Evolutionary conservation across 2,888 invertebrate genomes (phyloP).

Genomic region (Erebia palarica): DNA sequence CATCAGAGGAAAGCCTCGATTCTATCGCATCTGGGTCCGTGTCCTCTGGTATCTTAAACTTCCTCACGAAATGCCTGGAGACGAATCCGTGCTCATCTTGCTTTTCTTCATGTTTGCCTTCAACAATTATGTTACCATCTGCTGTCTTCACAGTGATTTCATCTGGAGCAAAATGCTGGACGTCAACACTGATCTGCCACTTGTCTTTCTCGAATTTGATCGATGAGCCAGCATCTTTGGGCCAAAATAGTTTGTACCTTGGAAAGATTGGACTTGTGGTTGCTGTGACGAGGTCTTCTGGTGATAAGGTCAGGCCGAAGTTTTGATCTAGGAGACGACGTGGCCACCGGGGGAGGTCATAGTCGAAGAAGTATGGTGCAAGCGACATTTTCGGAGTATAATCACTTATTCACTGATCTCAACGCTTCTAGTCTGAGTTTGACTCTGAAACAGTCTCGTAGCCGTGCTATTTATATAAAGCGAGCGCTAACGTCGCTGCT

Average conservation of each 20-base stretch:
- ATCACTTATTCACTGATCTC: slow-evolving; percentile 20
- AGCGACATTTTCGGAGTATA: slow-evolving; percentile 57
- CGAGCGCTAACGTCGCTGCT: slow-evolving; percentile 43
- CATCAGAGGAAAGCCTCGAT: slow-evolving; percentile 90
- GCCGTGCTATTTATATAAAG: slow-evolving; percentile 48
- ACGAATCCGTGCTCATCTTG: slow-evolving; percentile 89
- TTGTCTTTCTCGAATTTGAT: slow-evolving; percentile 79
- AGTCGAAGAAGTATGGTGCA: slow-evolving; percentile 64
- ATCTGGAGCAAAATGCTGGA: slow-evolving; percentile 88
- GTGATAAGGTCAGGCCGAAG: slow-evolving; percentile 68
- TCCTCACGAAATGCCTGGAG: slow-evolving; percentile 87
- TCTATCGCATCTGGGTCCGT: slow-evolving; percentile 86
- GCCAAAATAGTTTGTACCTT: slow-evolving; percentile 61
- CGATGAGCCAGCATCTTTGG: slow-evolving; percentile 69
- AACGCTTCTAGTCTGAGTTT: slow-evolving; percentile 45
- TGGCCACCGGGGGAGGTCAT: slow-evolving; percentile 64
- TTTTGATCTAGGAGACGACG: slow-evolving; percentile 70
- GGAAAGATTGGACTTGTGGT: slow-evolving; percentile 56
- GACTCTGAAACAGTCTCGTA: slow-evolving; percentile 35
- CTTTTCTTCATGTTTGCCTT: slow-evolving; percentile 91
- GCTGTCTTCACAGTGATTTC: slow-evolving; percentile 89
- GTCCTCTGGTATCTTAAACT: slow-evolving; percentile 87
- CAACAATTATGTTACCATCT: slow-evolving; percentile 86
- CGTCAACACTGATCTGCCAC: slow-evolving; percentile 87
- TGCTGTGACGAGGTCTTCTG: slow-evolving; percentile 64